Base-by-base conservation (phyloP, 1,140 invertebrate genomes). In the Araneus ventricosus region DNA sequence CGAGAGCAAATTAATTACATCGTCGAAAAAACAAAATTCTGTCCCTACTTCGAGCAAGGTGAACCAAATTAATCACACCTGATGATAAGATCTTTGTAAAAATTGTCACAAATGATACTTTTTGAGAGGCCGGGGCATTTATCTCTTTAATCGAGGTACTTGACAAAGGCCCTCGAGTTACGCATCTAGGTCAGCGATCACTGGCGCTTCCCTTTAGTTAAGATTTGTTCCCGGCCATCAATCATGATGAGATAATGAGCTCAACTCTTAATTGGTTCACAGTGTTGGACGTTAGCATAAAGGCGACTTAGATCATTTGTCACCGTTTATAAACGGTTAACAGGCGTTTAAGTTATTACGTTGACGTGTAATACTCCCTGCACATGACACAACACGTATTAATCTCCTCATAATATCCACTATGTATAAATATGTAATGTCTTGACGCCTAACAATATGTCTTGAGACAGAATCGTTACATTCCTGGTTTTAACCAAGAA, bases 241-340 rank as follows among this genome's bases (percentile, higher is more conserved):
- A 84, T 84, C 41, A 84, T 57, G 82, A 84, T 57, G 41, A 27
- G 82, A 84, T 84, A 84, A 84, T 84, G 82, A 84, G 45, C 82
- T 57, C 82, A 10, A 37, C 82, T 52, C 45, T 57, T 84, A 84
- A 84, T 84, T 84, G 82, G 22, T 34, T 57, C n/a, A 14, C 82
- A 45, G 39, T 17, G 17, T 45, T 27, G n/a, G 24, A 41, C n/a
- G 41, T 7, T 84, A 30, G n/a, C 41, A 57, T 84, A 34, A 84
- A 84, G 52, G 10, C 41, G 41, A 30, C 39, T 27, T 27, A 30
- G 14, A 45, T 75, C 70, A 5, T 75, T 75, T 57, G 82, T 84
- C 82, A 84, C n/a, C n/a, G n/a, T 45, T 84, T 41, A 30, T 84
- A 30, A 20, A 37, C 30, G 70, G 10, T 75, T 20, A 75, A 22